Evolutionary conservation across 2,113 vertebrate species (phyloP), one percentile per base, ranked within the genome.

Genomic region (Pimephales promelas): DNA sequence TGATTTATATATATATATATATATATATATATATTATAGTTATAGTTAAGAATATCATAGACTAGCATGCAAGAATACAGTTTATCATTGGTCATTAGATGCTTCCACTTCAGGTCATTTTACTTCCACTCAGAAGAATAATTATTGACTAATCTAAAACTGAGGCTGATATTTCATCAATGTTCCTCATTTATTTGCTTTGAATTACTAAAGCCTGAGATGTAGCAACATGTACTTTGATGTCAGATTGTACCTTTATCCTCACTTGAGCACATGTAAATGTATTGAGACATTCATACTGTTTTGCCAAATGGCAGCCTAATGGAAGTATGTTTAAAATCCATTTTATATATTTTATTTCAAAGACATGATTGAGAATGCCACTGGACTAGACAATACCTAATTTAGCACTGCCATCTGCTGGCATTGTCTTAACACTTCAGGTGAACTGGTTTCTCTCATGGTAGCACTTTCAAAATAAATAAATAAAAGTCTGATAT

Each of bases 221-320:
- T 83, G 57, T 83, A 83, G 57, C 61, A 83, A 83, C 34, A 40
- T 77, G 71, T 52, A 56, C 73, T 75, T 79, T 79, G 56, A 61
- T 61, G 14, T 62, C 56, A 62, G 0, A 79, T 52, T 45, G 6
- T 28, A 43, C 56, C 73, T 75, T 52, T 59, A 72, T 43, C 47
- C 5, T 45, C 47, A 28, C 11, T 36, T 62, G 20, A n/a, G 73
- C 3, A 52, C 1, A 8, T 62, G 24, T 24, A 40, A 40, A 24
- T 57, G 34, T 36, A 45, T 22, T 59, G 6, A 43, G 13, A 43
- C 56, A n/a, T 78, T 26, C 6, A 75, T 22, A n/a, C n/a, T n/a
- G n/a, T 31, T 75, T 78, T 78, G n/a, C 16, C 72, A 59, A 56
- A 28, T 76, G 49, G 28, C 22, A 45, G 49, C 6, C 34, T 34